Evolutionary conservation across 2,113 vertebrate species (phyloP).

Genomic region (Oryzias woworae): DNA sequence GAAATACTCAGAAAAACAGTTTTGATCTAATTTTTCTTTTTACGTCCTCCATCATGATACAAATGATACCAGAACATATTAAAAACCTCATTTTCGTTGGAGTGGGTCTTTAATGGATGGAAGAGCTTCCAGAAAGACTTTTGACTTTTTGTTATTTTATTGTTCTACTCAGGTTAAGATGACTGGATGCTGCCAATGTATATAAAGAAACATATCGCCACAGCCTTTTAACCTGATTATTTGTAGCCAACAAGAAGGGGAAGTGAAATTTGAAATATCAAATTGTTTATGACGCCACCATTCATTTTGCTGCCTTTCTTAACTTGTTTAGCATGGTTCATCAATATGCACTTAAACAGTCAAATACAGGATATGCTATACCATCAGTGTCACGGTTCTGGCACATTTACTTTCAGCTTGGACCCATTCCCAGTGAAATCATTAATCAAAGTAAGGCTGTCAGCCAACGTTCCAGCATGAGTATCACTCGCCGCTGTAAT

Average conservation of each 20-base stretch:
- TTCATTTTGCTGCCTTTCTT: conserved; percentile 42
- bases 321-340: conserved; percentile 45
- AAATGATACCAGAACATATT: too few species aligned
- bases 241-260: conserved; percentile 29
- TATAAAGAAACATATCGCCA: background rate
- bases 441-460: conserved; percentile 52
- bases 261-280: conserved; percentile 58
- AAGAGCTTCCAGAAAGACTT: too few species aligned
- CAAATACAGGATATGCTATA: conserved; percentile 29
- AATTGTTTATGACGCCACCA: conserved; percentile 51
- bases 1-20: too few species aligned
- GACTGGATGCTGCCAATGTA: too few species aligned
- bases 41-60: too few species aligned
- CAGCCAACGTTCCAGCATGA: conserved; percentile 54
- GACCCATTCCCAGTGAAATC: conserved; percentile 47
- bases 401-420: conserved; percentile 39
- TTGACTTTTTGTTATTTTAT: too few species aligned
- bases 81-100: too few species aligned
- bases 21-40: too few species aligned
- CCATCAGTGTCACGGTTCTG: conserved; percentile 50
- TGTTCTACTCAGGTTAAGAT: too few species aligned
- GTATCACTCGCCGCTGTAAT: conserved; percentile 58
- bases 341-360: conserved; percentile 51
- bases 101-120: too few species aligned
- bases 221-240: conserved; percentile 59